Conservation (phyloP, 2,888 invertebrate genomes). For the Ctena decussata region DNA sequence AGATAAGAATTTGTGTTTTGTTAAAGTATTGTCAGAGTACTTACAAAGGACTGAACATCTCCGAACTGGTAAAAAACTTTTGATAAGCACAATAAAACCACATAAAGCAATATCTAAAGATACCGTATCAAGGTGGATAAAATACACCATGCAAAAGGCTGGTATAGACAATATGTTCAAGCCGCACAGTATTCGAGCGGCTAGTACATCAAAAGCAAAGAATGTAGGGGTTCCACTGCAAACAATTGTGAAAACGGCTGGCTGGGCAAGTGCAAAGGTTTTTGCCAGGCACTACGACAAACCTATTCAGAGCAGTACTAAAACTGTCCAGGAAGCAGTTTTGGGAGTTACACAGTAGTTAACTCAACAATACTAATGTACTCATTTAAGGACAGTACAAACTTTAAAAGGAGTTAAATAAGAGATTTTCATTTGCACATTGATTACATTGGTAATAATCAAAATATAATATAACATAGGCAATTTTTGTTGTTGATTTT, state of each 20-base stretch:
- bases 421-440: too few relatives aligned
- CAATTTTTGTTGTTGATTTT: too few relatives aligned
- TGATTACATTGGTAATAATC: too few relatives aligned
- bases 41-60: background rate
- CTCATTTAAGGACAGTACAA: too few relatives aligned
- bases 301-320: background rate
- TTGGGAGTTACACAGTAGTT: too few relatives aligned
- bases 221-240: background rate
- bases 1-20: slow-evolving; percentile 9
- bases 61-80: background rate
- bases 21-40: background rate
- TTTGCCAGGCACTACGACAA: background rate
- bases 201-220: background rate
- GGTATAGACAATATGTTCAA: background rate
- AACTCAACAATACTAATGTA: too few relatives aligned
- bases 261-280: background rate
- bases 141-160: background rate
- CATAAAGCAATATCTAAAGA: slow-evolving; percentile 2
- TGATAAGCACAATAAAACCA: slow-evolving; percentile 16
- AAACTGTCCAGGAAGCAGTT: too few relatives aligned
- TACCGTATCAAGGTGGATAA: slow-evolving; percentile 20
- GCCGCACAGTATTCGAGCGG: background rate
- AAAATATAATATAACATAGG: too few relatives aligned
- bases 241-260: background rate
- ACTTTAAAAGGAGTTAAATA: too few relatives aligned